Percentiles rank a stretch among this genome's conserved stretches.
Evolutionary conservation across 2,113 vertebrate genomes (phyloP).

Genomic region (Atlantisia rogersi): DNA sequence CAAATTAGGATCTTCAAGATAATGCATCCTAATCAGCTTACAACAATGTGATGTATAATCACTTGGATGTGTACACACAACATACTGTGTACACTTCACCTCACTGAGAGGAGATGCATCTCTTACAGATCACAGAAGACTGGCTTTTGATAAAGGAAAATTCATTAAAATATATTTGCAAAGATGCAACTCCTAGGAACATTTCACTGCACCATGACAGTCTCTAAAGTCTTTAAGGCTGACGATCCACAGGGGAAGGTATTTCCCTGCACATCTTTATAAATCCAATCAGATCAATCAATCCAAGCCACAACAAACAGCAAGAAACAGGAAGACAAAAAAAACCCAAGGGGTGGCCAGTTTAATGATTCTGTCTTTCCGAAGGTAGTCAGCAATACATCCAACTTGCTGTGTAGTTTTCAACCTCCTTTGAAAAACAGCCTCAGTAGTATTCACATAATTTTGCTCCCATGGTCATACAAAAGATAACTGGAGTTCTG

Average conservation of each 20-base stretch:
- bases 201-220: background rate
- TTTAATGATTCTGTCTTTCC: background rate
- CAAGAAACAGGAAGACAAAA: background rate
- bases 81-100: background rate
- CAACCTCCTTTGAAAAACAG: background rate
- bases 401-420: background rate
- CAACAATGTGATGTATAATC: background rate
- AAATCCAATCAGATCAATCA: background rate
- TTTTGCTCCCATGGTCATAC: background rate
- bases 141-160: background rate
- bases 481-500: rapidly evolving
- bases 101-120: background rate
- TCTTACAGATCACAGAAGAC: background rate
- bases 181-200: background rate
- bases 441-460: background rate
- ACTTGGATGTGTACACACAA: rapidly evolving
- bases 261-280: background rate
- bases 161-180: background rate
- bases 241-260: background rate
- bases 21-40: background rate
- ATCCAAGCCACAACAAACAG: background rate
- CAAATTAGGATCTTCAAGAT: conserved; percentile 70
- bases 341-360: background rate
- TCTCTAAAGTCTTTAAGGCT: background rate
- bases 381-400: background rate